These are phyloP conservation scores for Creontiades dilutus DNA, from an alignment of 2,888 invertebrate species.

Conservation along the genomic window DNA sequence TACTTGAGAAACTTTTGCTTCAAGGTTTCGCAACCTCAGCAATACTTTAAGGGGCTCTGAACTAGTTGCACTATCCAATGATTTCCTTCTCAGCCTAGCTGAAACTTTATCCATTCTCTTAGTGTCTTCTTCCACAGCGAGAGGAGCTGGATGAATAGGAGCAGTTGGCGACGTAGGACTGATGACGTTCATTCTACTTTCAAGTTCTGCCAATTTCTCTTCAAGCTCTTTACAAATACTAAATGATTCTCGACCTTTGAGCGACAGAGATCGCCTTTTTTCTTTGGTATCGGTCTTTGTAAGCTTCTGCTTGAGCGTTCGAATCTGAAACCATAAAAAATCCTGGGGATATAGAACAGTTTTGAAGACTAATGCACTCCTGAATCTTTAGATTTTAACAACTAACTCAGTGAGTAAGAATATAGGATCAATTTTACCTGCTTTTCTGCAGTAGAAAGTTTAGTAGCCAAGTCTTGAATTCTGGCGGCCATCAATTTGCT, in stretches of 20 bases:
- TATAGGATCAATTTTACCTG: conserved; percentile 80
- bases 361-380: not conserved
- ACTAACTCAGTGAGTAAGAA: not conserved
- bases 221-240: conserved; percentile 91
- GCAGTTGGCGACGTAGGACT: conserved; percentile 82
- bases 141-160: conserved; percentile 76
- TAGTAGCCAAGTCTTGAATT: conserved; percentile 90
- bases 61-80: conserved; percentile 87
- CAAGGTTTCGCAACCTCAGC: conserved; percentile 85
- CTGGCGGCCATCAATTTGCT: conserved; percentile 89
- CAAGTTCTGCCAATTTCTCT: conserved; percentile 89
- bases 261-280: conserved; percentile 88
- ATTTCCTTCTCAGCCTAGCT: conserved; percentile 85
- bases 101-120: conserved; percentile 78
- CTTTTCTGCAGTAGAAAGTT: conserved; percentile 89
- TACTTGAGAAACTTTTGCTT: conserved; percentile 84
- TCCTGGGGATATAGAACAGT: not conserved
- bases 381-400: not conserved
- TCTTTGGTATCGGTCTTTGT: conserved; percentile 88
- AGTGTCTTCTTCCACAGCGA: conserved; percentile 58
- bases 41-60: conserved; percentile 86
- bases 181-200: conserved; percentile 86
- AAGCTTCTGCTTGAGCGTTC: conserved; percentile 88
- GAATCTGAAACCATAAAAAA: conserved; percentile 77
- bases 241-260: conserved; percentile 90